Evolutionary conservation across 2,113 vertebrate species (phyloP), one percentile per base, ranked within the genome.

Genomic region (Saccopteryx bilineata): DNA sequence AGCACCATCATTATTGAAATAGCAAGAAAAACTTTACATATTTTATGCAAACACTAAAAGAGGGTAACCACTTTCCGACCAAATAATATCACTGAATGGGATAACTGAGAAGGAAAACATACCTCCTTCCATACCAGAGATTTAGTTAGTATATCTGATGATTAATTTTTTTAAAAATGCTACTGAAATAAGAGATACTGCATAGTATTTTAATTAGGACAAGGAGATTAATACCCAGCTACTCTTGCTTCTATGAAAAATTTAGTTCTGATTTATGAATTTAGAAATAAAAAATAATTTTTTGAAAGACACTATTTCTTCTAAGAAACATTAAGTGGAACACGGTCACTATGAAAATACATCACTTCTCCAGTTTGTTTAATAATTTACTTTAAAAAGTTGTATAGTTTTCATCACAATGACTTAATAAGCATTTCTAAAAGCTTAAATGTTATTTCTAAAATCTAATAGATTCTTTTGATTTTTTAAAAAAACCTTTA

Each of bases 331-430:
- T 96, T 66, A 96, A 96, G 97, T 98, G 96, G 96, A 97, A 98
- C 97, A 6, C 97, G 96, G 83, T 97, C 97, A 98, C 98, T 99
- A 98, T 97, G 98, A 99, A 99, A 98, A 99, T 98, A 99, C 98
- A 97, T 98, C 96, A 97, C 97, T 98, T 98, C 98, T 97, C 98
- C 98, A 96, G 98, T 98, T 96, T 98, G 96, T 97, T 98, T 97
- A 98, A 98, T 98, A 98, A 98, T 98, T 99, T 95, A 97, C 97
- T 98, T 97, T 98, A 65, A 65, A 82, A 65, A 82, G 60, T 82
- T 82, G 39, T 65, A 46, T 48, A 63, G 39, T 82, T 82, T 75
- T 82, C 58, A 81, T 46, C 58, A 81, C 58, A 28, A 61, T 46
- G 23, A 81, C 58, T 98, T 96, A 98, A 98, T 97, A 98, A 98